Base-by-base conservation (phyloP, 2,888 invertebrate species). In the Mesorhabditis spiculigera region DNA sequence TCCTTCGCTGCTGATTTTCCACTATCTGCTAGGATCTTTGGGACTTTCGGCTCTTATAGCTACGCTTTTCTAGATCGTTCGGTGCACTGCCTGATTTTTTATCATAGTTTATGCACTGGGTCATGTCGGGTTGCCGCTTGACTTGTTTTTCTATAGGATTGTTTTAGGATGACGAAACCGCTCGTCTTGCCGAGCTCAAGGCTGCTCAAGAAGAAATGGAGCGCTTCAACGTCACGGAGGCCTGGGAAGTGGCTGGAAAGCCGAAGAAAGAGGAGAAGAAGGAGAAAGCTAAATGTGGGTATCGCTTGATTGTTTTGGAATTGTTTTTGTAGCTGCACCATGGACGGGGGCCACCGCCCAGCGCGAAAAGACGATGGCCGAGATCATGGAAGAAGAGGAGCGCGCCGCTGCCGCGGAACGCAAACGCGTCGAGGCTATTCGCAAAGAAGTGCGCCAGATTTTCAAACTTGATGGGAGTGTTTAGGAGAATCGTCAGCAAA, bases 331-430 rank as follows among this genome's bases (percentile, higher is more conserved):
- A 68, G 64, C 63, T n/a, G 72, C 74, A 43, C 75, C 75, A 43
- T 75, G 75, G 75, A 72, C 73, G 42, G 8, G 10, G 41, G 61
- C 67, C n/a, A 43, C 45, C 6, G 63, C 65, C n/a, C 58, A 10
- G n/a, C 58, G 58, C 42, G 73, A 75, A 65, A 75, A 73, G 66
- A 73, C 73, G 10, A 50, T 76, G 43, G 65, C 69, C 44, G 74
- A 76, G 63, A 75, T 77, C 66, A 73, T 75, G 50, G 68, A 68
- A 2, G 79, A 75, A 61, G 77, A 78, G 63, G 77, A 79, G 43
- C 63, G 78, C 13, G 69, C 75, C 45, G 44, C 71, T 63, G 66
- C 66, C 10, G 71, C 67, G n/a, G 74, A 75, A 63, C 67, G 62
- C 16, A 70, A 68, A 62, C 58, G n/a, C 8, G n/a, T 13, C 58